Base-by-base conservation (phyloP, 2,113 vertebrate species). In the Picathartes gymnocephalus region DNA sequence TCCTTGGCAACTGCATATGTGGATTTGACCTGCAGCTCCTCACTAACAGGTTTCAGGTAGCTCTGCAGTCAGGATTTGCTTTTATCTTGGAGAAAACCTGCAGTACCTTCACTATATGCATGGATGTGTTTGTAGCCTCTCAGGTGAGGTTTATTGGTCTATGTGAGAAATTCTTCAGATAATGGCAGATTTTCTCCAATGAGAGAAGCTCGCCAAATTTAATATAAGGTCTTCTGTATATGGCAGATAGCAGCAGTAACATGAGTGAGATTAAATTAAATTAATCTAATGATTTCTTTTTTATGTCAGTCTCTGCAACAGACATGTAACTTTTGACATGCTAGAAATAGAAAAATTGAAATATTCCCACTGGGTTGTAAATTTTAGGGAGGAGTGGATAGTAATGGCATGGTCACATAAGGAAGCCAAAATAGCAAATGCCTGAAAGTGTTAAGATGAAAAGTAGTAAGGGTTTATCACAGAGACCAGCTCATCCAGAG, bases 21-120 rank as follows among this genome's bases (percentile, higher is more conserved):
- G 60, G 27, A 28, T 83, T 92, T 95, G 88, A 91, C 91, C 90
- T 83, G 81, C 23, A 78, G 68, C 72, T 93, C 56, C 60, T 93
- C 60, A 40, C 39, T 56, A 47, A 31, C 1, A 4, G 23, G 58
- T 82, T 3, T 78, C 72, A 93, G 74, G 64, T 66, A 86, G 85
- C 72, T 88, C 48, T 86, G 65, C 81, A 92, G 60, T 74, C 65
- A 79, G 65, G 37, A 40, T 83, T 88, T 82, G 66, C 60, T 86
- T 93, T 90, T 62, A 33, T 85, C 58, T 50, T 57, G 25, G 56
- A 62, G 87, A 70, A 87, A 65, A 48, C 30, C 56, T 83, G 27
- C 25, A 44, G 1, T 66, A 23, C 68, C 15, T 81, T 80, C 7
- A 3, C 33, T 47, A 1, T 33, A 18, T 50, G 45, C 37, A 28